phyloP scores from a whole-genome alignment of 1,140 invertebrate genomes.

The Helicoverpa armigera region DNA sequence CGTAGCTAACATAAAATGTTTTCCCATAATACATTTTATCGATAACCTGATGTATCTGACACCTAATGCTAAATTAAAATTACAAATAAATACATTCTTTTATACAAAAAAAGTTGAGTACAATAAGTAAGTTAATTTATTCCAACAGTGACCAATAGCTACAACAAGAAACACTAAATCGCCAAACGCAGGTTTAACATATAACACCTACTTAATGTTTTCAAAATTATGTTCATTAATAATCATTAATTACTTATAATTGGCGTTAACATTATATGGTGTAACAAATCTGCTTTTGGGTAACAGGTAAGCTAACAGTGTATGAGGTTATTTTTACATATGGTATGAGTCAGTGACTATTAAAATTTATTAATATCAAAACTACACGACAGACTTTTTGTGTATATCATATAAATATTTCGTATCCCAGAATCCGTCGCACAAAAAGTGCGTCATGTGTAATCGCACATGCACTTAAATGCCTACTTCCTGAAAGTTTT shows the following conservation, averaged over 20 bases:
- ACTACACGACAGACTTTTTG: neutral
- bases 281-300: constrained; percentile 65
- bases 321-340: neutral
- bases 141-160: constrained; percentile 44
- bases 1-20: too few relatives aligned
- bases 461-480: too few relatives aligned
- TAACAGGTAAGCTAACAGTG: constrained; percentile 56
- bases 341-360: neutral
- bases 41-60: too few relatives aligned
- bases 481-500: too few relatives aligned
- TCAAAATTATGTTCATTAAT: constrained; percentile 43
- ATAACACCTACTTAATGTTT: constrained; percentile 46
- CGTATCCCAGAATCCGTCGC: too few relatives aligned
- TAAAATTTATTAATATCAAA: neutral
- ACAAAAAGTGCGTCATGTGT: too few relatives aligned
- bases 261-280: constrained; percentile 39
- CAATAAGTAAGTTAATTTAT: too few relatives aligned
- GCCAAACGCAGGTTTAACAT: constrained; percentile 67
- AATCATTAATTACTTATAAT: neutral
- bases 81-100: too few relatives aligned
- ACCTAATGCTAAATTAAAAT: too few relatives aligned
- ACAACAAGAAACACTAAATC: constrained; percentile 56
- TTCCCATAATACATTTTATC: too few relatives aligned
- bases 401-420: neutral
- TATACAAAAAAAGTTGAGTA: too few relatives aligned